These are phyloP conservation scores for Sander lucioperca DNA, from an alignment of 2,113 vertebrate species.

Conservation along the genomic window DNA sequence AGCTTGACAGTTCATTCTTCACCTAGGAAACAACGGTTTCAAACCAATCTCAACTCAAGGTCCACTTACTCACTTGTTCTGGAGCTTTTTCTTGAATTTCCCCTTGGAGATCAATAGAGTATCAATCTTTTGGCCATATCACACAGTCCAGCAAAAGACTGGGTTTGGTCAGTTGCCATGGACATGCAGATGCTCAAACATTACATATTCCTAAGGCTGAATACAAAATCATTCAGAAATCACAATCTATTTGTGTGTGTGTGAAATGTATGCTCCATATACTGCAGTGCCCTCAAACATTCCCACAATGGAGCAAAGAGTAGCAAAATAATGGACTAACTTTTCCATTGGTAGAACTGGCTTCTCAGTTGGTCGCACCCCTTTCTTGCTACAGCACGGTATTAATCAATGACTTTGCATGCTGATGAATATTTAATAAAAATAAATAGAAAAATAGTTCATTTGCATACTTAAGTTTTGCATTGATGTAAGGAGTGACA, in stretches of 20 bases:
- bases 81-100: neutral
- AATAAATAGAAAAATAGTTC: too few relatives aligned
- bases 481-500: too few relatives aligned
- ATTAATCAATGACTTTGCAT: too few relatives aligned
- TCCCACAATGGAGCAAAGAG: neutral
- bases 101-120: too few relatives aligned
- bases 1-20: neutral
- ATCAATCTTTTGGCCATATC: neutral
- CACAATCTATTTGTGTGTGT: neutral
- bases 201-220: neutral
- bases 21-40: neutral
- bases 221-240: too few relatives aligned
- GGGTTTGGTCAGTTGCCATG: neutral
- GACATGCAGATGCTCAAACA: neutral
- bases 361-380: too few relatives aligned
- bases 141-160: neutral
- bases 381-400: too few relatives aligned
- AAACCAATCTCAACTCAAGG: too few relatives aligned
- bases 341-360: too few relatives aligned
- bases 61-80: neutral
- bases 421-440: too few relatives aligned
- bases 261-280: neutral
- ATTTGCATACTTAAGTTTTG: too few relatives aligned
- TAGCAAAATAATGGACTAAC: too few relatives aligned
- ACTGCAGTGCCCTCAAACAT: neutral